A percentile compares a stretch with the other conserved stretches of the same genome.
These are phyloP conservation scores for Julus scanicus DNA, from an alignment of 2,888 invertebrate species.

Conservation along the genomic window DNA sequence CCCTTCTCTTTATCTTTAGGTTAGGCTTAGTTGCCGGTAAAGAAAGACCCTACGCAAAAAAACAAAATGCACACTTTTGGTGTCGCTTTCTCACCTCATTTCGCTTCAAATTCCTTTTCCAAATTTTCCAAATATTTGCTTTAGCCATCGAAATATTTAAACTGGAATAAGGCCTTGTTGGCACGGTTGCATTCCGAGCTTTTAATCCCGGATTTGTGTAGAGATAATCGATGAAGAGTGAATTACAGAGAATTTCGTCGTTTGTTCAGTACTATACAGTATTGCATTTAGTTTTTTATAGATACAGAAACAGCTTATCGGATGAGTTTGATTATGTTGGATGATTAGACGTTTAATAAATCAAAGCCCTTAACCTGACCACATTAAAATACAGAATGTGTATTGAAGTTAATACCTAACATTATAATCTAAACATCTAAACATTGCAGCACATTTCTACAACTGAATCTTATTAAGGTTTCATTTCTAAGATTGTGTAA, in stretches of 20 bases:
- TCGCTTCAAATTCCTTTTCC: not conserved
- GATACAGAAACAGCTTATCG: too few species aligned
- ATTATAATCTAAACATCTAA: too few species aligned
- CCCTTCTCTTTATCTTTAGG: not conserved
- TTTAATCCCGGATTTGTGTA: not conserved
- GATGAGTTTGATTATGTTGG: too few species aligned
- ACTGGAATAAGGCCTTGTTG: not conserved
- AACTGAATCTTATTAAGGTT: too few species aligned
- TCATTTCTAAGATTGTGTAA: too few species aligned
- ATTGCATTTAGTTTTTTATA: too few species aligned
- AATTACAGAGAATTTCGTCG: not conserved
- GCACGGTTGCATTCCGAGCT: not conserved
- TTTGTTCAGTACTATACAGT: too few species aligned
- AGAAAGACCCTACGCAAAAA: not conserved
- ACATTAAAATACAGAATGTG: too few species aligned
- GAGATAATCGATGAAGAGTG: not conserved
- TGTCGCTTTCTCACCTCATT: not conserved
- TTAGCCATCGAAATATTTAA: not conserved
- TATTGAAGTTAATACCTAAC: too few species aligned
- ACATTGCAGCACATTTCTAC: too few species aligned
- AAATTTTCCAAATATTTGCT: constrained; percentile 1
- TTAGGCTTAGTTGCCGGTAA: not conserved
- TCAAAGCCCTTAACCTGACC: too few species aligned
- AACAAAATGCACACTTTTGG: not conserved
- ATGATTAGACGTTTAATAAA: too few species aligned